phyloP scores from a whole-genome alignment of 2,888 invertebrate species.

The Drosophila mimica region DNA sequence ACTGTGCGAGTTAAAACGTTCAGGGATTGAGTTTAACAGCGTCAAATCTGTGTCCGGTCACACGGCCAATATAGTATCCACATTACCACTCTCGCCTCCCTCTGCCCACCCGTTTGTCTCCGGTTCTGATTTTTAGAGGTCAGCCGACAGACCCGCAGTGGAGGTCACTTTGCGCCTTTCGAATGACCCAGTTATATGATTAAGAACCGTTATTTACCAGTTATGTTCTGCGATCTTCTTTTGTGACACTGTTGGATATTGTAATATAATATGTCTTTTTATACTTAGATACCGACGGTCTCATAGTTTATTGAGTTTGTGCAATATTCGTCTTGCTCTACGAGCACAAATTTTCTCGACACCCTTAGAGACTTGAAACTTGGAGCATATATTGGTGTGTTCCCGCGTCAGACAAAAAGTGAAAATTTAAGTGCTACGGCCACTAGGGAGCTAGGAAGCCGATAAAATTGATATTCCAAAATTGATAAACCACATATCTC shows the following conservation, averaged over 20 bases:
- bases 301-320: too few species aligned
- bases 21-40: conserved; percentile 63
- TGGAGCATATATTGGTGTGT: neutral
- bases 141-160: conserved; percentile 41
- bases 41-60: conserved; percentile 39
- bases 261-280: neutral
- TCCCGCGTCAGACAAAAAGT: too few species aligned
- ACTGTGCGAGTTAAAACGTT: conserved; percentile 78
- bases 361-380: neutral
- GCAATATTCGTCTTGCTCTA: too few species aligned
- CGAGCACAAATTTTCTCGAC: neutral
- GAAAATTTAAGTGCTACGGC: neutral
- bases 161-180: conserved; percentile 33
- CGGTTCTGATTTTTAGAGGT: conserved; percentile 37
- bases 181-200: conserved; percentile 73
- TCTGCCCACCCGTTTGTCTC: neutral
- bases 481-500: neutral
- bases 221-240: conserved; percentile 8
- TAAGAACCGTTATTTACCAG: conserved; percentile 69
- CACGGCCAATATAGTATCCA: conserved; percentile 10
- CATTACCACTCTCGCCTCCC: neutral
- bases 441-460: neutral
- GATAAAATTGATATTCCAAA: neutral
- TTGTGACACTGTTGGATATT: conserved; percentile 1
- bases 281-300: too few species aligned